Base-by-base conservation (phyloP, 2,797 vertebrate genomes). In the Oreonectes daqikongensis region DNA sequence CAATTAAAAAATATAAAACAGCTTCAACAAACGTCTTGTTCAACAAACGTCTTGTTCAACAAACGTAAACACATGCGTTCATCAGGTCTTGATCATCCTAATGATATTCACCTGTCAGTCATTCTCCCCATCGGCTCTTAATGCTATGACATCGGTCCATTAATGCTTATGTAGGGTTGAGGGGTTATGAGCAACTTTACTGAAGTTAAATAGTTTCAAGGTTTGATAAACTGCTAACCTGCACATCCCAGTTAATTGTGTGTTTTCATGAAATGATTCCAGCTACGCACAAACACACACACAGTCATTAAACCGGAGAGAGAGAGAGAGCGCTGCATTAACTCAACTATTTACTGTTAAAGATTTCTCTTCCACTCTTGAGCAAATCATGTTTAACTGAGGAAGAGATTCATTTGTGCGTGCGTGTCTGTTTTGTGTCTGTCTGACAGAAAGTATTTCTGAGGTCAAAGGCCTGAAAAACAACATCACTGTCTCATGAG, bases 401-500 rank as follows among this genome's bases (percentile, higher is more conserved):
- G 52, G 12, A 11, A 75, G 26, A 60, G 66, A 67, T 67, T 24
- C 30, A 17, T 71, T 46, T 79, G 63, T 72, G 52, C 53, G 8
- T 48, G n/a, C 46, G 8, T 46, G 18, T 71, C 40, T 50, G 59
- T 52, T 18, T 50, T 66, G 28, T 63, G 28, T 72, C 69, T 18
- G 26, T 67, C 53, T 68, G 52, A 72, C 12, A 35, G 50, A 24
- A 72, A 79, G 61, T 59, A 72, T 72, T 60, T 40, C 18, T 64
- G 46, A 52, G 52, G 52, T 72, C 30, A 60, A 38, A 59, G 42
- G 52, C 65, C 50, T 66, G n/a, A 79, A 57, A 65, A 72, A 67
- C 61, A 53, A 17, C 7, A 28, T 38, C 15, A 17, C 11, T 0
- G 61, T 72, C 61, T 44, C 69, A 60, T 79, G 77, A 52, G 66